Percentiles rank a stretch among this genome's conserved stretches.
Conservation (phyloP, 1,140 invertebrate species). For the Bombus waltoni region DNA sequence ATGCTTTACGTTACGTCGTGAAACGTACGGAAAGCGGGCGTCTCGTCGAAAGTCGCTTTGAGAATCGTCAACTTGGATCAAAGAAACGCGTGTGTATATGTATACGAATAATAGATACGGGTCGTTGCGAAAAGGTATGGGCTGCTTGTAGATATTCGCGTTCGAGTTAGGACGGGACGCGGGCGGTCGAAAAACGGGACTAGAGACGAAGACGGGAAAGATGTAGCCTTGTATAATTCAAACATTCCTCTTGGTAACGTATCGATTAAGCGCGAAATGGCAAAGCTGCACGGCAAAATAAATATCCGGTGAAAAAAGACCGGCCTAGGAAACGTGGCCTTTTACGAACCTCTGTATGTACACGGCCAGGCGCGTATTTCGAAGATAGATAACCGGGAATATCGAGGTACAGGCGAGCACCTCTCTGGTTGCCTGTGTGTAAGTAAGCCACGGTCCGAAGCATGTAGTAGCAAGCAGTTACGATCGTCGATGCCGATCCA, state of each 20-base stretch:
- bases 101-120: not conserved
- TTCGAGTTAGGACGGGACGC: not conserved
- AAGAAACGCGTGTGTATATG: too few relatives aligned
- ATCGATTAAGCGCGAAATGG: constrained; percentile 35
- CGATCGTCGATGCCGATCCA: not conserved
- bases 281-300: constrained; percentile 20
- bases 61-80: not conserved
- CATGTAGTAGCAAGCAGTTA: too few relatives aligned
- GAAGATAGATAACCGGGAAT: constrained; percentile 30
- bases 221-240: constrained; percentile 13
- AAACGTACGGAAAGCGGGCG: not conserved
- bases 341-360: not conserved
- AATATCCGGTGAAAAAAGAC: constrained; percentile 17
- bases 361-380: constrained; percentile 4
- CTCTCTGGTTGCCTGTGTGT: not conserved
- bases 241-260: constrained; percentile 31
- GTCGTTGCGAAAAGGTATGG: not conserved
- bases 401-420: not conserved
- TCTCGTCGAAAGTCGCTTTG: not conserved
- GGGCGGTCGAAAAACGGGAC: not conserved
- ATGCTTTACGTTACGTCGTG: too few relatives aligned
- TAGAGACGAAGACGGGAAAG: not conserved
- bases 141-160: not conserved
- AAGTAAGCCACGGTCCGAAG: not conserved
- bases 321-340: constrained; percentile 3